Conservation (phyloP, 2,888 invertebrate genomes). For the Tetrapedia diversipes region DNA sequence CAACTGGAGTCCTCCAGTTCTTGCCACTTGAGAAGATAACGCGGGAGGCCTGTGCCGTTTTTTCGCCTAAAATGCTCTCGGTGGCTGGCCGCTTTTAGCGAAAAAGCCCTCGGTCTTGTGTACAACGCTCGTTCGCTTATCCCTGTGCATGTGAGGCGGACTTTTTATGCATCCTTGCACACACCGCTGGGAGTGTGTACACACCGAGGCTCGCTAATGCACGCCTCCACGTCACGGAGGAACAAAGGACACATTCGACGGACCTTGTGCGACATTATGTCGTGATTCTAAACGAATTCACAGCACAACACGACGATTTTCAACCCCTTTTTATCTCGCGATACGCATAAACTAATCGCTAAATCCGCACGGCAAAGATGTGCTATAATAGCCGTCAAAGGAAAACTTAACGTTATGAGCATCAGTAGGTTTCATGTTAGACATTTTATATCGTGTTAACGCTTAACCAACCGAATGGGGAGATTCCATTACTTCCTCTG, state of each 20-base stretch:
- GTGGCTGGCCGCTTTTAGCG: constrained; percentile 67
- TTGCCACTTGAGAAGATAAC: constrained; percentile 49
- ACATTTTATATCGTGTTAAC: too few relatives aligned
- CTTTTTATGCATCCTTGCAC: constrained; percentile 22
- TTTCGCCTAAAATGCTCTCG: constrained; percentile 65
- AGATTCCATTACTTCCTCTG: too few relatives aligned
- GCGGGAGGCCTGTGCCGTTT: constrained; percentile 43
- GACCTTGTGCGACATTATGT: too few relatives aligned
- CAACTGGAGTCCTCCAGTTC: constrained; percentile 24
- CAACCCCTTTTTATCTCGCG: too few relatives aligned
- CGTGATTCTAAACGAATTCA: too few relatives aligned
- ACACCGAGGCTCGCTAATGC: constrained; percentile 44
- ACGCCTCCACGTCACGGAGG: constrained; percentile 12
- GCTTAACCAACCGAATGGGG: too few relatives aligned
- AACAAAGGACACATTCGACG: constrained; percentile 45
- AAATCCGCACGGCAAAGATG: too few relatives aligned
- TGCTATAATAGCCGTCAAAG: too few relatives aligned
- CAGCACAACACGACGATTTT: too few relatives aligned
- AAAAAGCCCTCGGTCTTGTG: constrained; percentile 52
- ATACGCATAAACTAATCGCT: too few relatives aligned
- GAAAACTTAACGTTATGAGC: too few relatives aligned
- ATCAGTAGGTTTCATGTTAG: too few relatives aligned
- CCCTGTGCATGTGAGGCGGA: not conserved
- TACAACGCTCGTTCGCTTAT: constrained; percentile 2
- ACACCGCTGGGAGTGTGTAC: constrained; percentile 19